phyloP scores from a whole-genome alignment of 2,113 vertebrate species.

The Engystomops pustulosus region DNA sequence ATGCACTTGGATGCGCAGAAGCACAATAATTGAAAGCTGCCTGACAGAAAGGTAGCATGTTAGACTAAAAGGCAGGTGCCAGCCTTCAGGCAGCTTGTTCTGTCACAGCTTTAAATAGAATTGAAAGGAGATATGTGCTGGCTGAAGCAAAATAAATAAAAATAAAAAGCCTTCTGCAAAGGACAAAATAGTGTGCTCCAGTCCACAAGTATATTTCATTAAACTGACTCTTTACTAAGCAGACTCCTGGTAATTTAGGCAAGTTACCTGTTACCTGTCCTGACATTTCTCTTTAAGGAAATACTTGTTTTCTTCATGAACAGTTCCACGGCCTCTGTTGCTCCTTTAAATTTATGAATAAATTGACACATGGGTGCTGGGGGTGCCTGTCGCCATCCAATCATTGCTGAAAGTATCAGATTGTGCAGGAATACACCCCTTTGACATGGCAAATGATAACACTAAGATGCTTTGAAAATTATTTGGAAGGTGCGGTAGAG shows the following conservation, averaged over 20 bases:
- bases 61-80: conserved; percentile 70
- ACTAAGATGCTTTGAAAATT: not conserved
- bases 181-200: not conserved
- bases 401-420: too few relatives aligned
- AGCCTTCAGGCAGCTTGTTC: conserved; percentile 69
- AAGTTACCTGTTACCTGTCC: not conserved
- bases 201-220: not conserved
- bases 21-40: conserved; percentile 65
- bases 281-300: not conserved
- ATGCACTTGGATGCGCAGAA: conserved; percentile 66
- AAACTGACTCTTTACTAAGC: not conserved
- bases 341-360: too few relatives aligned
- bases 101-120: conserved; percentile 69
- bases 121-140: conserved; percentile 42
- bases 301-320: not conserved
- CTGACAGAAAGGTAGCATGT: conserved; percentile 66
- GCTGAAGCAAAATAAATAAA: conserved; percentile 36
- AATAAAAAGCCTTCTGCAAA: conserved; percentile 37
- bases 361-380: not conserved
- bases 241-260: too few relatives aligned
- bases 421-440: too few relatives aligned
- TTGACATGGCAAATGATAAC: not conserved
- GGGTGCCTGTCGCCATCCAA: too few relatives aligned
- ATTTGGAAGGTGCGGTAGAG: too few relatives aligned
- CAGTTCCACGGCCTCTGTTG: not conserved